These are phyloP conservation scores for Abrostola tripartita DNA, from an alignment of 2,888 invertebrate genomes.

Conservation along the genomic window DNA sequence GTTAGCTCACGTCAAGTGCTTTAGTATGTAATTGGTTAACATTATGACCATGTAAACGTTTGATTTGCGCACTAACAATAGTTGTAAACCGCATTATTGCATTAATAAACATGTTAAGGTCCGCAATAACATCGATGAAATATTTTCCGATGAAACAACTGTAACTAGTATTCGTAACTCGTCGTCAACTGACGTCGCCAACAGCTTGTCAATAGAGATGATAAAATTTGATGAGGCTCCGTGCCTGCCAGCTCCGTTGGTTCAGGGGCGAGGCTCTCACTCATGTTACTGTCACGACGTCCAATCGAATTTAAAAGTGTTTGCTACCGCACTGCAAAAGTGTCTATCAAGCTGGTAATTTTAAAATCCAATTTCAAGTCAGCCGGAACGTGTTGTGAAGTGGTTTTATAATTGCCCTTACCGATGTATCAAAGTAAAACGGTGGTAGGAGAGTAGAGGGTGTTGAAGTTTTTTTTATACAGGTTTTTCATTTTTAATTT, in stretches of 20 bases:
- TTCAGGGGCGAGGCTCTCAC: conserved; percentile 55
- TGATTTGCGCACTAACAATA: conserved; percentile 6
- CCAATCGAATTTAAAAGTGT: conserved; percentile 66
- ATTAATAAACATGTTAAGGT: conserved; percentile 17
- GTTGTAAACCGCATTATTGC: conserved; percentile 2
- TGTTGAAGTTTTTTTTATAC: conserved; percentile 6
- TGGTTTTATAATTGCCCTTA: conserved; percentile 42
- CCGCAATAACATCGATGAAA: conserved; percentile 5
- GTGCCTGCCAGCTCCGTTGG: conserved; percentile 60
- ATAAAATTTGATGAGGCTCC: conserved; percentile 81
- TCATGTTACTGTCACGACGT: conserved; percentile 73
- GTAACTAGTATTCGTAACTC: conserved; percentile 63
- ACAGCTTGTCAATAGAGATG: conserved; percentile 80
- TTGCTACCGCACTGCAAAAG: conserved; percentile 49
- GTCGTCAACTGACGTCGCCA: conserved; percentile 68
- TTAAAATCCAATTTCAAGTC: conserved; percentile 51
- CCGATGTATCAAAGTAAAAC: conserved; percentile 16
- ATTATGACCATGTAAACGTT: neutral
- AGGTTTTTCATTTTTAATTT: too few species aligned
- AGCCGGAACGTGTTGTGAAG: conserved; percentile 23
- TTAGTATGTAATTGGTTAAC: conserved; percentile 3
- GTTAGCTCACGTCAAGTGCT: neutral
- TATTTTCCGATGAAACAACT: conserved; percentile 13
- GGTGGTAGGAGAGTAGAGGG: conserved; percentile 11
- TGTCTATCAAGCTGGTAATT: conserved; percentile 52